Evolutionary conservation across 2,797 vertebrate species (phyloP).

Genomic region (Tangara arthus): DNA sequence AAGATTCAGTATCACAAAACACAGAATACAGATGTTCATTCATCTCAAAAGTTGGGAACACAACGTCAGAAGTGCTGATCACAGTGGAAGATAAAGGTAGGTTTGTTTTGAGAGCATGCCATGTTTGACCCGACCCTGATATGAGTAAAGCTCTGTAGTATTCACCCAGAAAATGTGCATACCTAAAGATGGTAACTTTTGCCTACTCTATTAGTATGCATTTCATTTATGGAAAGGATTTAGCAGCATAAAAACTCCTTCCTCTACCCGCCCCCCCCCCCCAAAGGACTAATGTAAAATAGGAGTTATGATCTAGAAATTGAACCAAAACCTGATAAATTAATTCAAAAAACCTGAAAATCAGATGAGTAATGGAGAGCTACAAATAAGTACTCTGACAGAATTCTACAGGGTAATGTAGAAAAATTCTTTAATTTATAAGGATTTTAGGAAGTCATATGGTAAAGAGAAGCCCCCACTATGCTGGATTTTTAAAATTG

Average conservation of each 20-base stretch:
- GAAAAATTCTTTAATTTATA: neutral
- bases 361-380: neutral
- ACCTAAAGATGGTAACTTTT: neutral
- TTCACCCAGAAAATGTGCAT: neutral
- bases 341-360: neutral
- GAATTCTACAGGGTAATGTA: neutral
- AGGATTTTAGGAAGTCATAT: neutral
- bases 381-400: neutral
- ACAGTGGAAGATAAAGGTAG: slow-evolving; percentile 51
- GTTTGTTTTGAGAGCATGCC: neutral
- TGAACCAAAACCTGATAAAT: neutral
- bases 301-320: neutral
- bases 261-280: neutral
- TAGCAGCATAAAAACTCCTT: neutral
- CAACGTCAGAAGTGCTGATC: slow-evolving; percentile 78
- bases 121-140: neutral
- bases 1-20: slow-evolving; percentile 77
- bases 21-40: slow-evolving; percentile 84
- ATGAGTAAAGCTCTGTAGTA: neutral
- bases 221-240: neutral
- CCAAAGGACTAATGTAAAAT: neutral
- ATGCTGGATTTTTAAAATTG: neutral
- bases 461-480: neutral
- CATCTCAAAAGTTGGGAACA: slow-evolving; percentile 76
- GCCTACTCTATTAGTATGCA: neutral